phyloP scores from a whole-genome alignment of 2,113 vertebrate genomes.

The Oncorhynchus nerka region DNA sequence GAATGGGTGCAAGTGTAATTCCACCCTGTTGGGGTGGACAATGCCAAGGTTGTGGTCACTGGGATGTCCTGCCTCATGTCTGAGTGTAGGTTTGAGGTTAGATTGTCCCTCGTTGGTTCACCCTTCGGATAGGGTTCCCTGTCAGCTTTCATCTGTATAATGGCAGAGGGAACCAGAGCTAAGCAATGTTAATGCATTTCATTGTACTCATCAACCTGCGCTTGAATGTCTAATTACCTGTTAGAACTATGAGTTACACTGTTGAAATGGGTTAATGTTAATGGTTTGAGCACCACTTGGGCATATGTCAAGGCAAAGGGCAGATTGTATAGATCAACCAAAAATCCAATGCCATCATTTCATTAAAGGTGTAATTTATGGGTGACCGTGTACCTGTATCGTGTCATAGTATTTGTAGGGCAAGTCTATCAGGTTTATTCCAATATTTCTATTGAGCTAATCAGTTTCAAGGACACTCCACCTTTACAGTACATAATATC shows the following conservation, averaged over 20 bases:
- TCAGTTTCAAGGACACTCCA: too few relatives aligned
- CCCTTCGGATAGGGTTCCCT: conserved; percentile 69
- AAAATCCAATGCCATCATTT: too few relatives aligned
- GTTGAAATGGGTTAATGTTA: not conserved
- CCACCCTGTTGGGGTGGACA: conserved; percentile 65
- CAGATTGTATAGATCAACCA: too few relatives aligned
- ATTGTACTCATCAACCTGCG: conserved; percentile 62
- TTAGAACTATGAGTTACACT: not conserved
- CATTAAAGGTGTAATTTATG: too few relatives aligned
- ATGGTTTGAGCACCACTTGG: too few relatives aligned
- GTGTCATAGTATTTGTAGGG: too few relatives aligned
- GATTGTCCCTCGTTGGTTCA: conserved; percentile 31
- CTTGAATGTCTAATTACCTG: conserved; percentile 67
- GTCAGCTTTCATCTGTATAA: conserved; percentile 75
- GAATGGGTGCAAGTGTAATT: conserved; percentile 69
- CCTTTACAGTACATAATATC: too few relatives aligned
- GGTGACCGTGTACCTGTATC: too few relatives aligned
- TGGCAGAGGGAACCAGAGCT: conserved; percentile 68
- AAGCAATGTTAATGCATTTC: conserved; percentile 60
- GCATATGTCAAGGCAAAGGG: too few relatives aligned
- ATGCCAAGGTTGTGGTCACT: conserved; percentile 60
- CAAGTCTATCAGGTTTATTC: too few relatives aligned
- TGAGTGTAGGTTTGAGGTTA: conserved; percentile 54
- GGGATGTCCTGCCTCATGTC: conserved; percentile 38
- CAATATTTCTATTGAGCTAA: too few relatives aligned